These are phyloP conservation scores for Oxycera nigricornis DNA, from an alignment of 2,888 invertebrate genomes.

Conservation along the genomic window DNA sequence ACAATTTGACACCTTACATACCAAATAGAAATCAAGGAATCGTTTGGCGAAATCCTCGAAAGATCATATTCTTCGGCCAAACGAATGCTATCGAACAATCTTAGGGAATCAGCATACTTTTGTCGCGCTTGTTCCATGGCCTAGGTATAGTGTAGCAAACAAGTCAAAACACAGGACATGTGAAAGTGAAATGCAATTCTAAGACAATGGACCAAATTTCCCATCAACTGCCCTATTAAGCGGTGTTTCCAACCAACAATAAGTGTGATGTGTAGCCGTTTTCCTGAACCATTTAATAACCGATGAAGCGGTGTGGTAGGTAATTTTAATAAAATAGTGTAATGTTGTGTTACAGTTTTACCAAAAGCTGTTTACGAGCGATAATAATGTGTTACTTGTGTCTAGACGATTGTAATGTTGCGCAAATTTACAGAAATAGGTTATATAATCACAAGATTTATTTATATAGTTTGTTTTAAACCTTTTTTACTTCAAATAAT, in stretches of 20 bases:
- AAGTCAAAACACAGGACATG: not conserved
- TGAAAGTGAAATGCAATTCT: not conserved
- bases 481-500: too few relatives aligned
- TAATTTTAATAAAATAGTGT: not conserved
- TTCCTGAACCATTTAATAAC: too few relatives aligned
- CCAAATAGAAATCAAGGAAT: constrained; percentile 12
- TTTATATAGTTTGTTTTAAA: too few relatives aligned
- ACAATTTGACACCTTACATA: too few relatives aligned
- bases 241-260: not conserved
- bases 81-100: not conserved
- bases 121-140: constrained; percentile 15
- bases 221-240: not conserved
- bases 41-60: not conserved
- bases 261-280: too few relatives aligned
- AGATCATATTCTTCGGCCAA: constrained; percentile 3
- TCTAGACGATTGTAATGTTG: too few relatives aligned
- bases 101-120: constrained; percentile 20
- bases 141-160: too few relatives aligned
- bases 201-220: not conserved
- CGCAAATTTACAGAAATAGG: too few relatives aligned
- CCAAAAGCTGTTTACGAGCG: too few relatives aligned
- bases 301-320: not conserved
- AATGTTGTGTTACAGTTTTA: too few relatives aligned
- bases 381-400: too few relatives aligned
- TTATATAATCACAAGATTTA: too few relatives aligned